phyloP scores from a whole-genome alignment of 2,113 vertebrate species.

The Seriola dumerili region DNA sequence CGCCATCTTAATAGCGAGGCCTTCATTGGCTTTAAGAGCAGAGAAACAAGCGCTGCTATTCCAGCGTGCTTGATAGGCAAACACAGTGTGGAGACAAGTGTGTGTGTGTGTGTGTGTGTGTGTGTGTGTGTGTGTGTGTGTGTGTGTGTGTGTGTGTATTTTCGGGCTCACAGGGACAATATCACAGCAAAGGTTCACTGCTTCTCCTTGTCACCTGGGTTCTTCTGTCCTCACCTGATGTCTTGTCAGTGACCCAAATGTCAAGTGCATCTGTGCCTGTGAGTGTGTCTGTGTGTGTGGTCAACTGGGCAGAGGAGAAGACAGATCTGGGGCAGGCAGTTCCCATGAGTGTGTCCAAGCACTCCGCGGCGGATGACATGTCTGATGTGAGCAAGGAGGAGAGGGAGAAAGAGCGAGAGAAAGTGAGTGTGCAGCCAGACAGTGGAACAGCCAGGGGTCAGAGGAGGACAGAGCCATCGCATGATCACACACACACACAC shows the following conservation, averaged over 20 bases:
- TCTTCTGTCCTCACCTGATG: conserved; percentile 80
- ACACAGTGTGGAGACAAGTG: conserved; percentile 38
- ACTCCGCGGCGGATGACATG: conserved; percentile 69
- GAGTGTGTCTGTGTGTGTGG: conserved; percentile 44
- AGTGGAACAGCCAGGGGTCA: conserved; percentile 65
- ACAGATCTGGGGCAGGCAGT: conserved; percentile 81
- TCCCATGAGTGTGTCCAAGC: conserved; percentile 77
- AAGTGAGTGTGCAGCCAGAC: conserved; percentile 63
- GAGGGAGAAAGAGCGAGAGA: conserved; percentile 43
- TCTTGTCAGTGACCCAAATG: conserved; percentile 82
- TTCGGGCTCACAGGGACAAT: conserved; percentile 60
- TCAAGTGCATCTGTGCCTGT: conserved; percentile 73
- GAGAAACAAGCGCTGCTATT: conserved; percentile 30
- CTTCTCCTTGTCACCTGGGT: conserved; percentile 80
- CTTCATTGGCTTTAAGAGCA: conserved; percentile 40
- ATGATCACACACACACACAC: conserved; percentile 8
- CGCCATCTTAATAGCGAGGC: conserved; percentile 38
- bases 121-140: conserved; percentile 24
- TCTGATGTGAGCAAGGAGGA: conserved; percentile 75
- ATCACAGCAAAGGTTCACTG: conserved; percentile 77
- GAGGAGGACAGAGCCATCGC: conserved; percentile 59
- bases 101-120: conserved; percentile 28
- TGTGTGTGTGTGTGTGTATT: conserved; percentile 21
- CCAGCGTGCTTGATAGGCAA: conserved; percentile 55
- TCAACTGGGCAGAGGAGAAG: conserved; percentile 72